phyloP scores from a whole-genome alignment of 2,113 vertebrate species.

The Ictidomys tridecemlineatus region DNA sequence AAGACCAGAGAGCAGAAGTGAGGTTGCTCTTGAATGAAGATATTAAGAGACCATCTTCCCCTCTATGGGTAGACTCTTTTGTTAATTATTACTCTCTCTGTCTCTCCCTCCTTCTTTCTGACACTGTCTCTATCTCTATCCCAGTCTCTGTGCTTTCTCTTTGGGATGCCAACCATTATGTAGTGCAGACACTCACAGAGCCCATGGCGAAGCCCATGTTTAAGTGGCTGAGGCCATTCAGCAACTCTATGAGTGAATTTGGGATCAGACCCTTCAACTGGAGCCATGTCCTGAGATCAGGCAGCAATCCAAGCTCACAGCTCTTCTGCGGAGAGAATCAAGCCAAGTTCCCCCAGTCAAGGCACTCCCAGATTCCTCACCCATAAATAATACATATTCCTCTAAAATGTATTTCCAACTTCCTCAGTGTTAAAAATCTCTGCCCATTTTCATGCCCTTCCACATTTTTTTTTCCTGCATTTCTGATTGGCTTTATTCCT shows the following conservation, averaged over 20 bases:
- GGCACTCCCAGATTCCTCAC: not conserved
- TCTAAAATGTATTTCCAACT: not conserved
- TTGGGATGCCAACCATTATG: not conserved
- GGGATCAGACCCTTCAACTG: not conserved
- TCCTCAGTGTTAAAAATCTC: not conserved
- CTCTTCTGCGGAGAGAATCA: accelerated
- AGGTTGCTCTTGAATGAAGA: not conserved
- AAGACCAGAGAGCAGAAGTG: not conserved
- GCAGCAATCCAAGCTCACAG: accelerated
- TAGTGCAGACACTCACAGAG: not conserved
- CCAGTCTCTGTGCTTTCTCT: not conserved
- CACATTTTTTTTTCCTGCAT: not conserved
- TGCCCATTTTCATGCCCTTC: not conserved
- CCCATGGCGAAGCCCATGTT: not conserved
- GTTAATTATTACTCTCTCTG: not conserved
- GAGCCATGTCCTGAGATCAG: not conserved
- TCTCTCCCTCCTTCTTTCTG: not conserved
- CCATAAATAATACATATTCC: not conserved
- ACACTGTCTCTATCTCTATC: not conserved
- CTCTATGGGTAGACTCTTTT: not conserved
- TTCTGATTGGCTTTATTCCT: not conserved
- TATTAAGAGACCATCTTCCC: not conserved
- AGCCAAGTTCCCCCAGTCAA: not conserved
- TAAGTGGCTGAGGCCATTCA: not conserved
- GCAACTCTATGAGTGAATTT: too few relatives aligned